Base-by-base conservation (phyloP, 1,140 invertebrate species). In the Camponotus floridanus region DNA sequence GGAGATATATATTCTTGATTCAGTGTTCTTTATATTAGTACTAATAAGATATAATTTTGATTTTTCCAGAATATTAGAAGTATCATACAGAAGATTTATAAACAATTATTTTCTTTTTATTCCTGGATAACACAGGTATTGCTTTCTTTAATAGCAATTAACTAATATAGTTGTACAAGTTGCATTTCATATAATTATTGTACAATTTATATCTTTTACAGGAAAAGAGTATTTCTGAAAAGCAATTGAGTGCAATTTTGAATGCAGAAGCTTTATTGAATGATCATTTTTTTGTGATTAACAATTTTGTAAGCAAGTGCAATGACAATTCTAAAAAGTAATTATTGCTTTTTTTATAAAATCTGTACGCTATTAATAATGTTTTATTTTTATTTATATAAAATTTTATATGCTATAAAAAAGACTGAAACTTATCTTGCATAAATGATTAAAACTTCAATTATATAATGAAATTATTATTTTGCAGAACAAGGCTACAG, bases 261-360 rank as follows among this genome's bases (percentile, higher is more conserved):
- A 85, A 87, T 76, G 55, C 92, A 15, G 87, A 94, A 59, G 71
- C 91, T 74, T 89, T 95, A 21, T 87, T 94, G n/a, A 92, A 92
- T 76, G 94, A 95, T 90, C 94, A 95, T 90, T 87, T 88, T 67
- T 83, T 9, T 61, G 76, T 59, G 5, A 92, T 95, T 83, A 76
- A 92, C 73, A 87, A 74, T 65, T 89, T 92, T n/a, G 3, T 92
- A 51, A 71, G 76, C 11, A 73, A 91, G 39, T 48, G 87, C 76
- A 65, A 90, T 36, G 48, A 42, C 42, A 86, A 51, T 42, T 62
- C 71, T 70, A 91, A 85, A 86, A 91, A 79, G 93, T 92, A 90
- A 91, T 86, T 86, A 68, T 88, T 26, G 3, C 11, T 18, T 18
- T 42, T 57, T 59, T 33, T 6, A 21, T 59, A 51, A 51, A 45